These are phyloP conservation scores for Tadarida brasiliensis DNA, from an alignment of 2,797 vertebrate genomes.

Conservation along the genomic window DNA sequence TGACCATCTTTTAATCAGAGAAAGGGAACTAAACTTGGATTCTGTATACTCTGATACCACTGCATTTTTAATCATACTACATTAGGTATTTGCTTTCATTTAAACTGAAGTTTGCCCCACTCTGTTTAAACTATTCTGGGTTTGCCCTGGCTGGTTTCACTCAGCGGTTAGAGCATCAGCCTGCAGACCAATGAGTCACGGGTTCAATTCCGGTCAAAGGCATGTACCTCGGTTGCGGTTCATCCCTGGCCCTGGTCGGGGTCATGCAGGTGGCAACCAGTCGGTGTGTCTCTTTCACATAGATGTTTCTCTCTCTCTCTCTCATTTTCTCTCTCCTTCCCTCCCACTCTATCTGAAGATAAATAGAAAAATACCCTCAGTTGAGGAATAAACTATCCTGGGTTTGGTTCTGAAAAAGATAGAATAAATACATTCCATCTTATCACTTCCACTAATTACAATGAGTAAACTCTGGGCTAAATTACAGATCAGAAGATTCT, in stretches of 20 bases:
- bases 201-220: too few relatives aligned
- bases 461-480: neutral
- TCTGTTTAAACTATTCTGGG: slow-evolving; percentile 9
- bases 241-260: too few relatives aligned
- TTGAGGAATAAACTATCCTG: neutral
- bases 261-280: too few relatives aligned
- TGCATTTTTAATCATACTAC: slow-evolving; percentile 23
- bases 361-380: too few relatives aligned
- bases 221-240: too few relatives aligned
- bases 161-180: too few relatives aligned
- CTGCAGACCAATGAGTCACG: too few relatives aligned
- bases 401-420: neutral
- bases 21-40: slow-evolving; percentile 14
- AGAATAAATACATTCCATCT: neutral
- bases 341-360: too few relatives aligned
- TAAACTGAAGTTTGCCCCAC: slow-evolving; percentile 54
- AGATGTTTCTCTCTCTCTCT: too few relatives aligned
- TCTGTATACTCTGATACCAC: slow-evolving; percentile 51
- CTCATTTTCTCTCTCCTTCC: too few relatives aligned
- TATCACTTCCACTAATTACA: neutral
- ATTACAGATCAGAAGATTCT: neutral
- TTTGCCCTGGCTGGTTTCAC: too few relatives aligned
- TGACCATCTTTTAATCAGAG: slow-evolving; percentile 34
- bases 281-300: too few relatives aligned
- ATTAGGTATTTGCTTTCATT: slow-evolving; percentile 44